Conservation (phyloP, 2,797 vertebrate species). For the Chrosomus eos region DNA sequence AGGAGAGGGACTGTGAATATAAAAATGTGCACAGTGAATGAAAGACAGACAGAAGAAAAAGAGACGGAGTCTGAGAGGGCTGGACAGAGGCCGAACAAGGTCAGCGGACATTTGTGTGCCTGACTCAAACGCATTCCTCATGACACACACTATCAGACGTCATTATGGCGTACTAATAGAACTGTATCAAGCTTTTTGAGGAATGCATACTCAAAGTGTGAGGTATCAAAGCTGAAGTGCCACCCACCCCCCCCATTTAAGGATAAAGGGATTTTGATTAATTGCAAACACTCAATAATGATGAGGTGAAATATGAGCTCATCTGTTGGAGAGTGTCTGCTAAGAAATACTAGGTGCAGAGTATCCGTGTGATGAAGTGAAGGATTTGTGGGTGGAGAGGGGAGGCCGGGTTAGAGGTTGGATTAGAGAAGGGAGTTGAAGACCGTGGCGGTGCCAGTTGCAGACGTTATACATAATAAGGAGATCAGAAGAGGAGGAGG, state of each 20-base stretch:
- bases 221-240: conserved; percentile 1
- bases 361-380: conserved; percentile 2
- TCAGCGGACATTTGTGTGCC: conserved; percentile 38
- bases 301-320: background rate
- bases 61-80: conserved; percentile 21
- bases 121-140: conserved; percentile 47
- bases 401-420: conserved; percentile 34
- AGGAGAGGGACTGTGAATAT: conserved; percentile 59
- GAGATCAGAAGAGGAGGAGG: conserved; percentile 27
- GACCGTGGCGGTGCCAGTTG: conserved; percentile 51
- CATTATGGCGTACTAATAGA: conserved; percentile 23
- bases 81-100: conserved; percentile 30
- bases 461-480: conserved; percentile 48
- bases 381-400: background rate
- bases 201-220: background rate
- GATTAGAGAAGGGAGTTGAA: conserved; percentile 38
- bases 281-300: background rate
- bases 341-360: background rate
- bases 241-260: background rate
- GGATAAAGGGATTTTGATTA: background rate
- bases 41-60: conserved; percentile 48
- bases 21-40: conserved; percentile 49
- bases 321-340: background rate
- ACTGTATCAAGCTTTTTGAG: background rate
- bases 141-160: conserved; percentile 32